A percentile compares a stretch with the other conserved stretches of the same genome.
These are phyloP conservation scores for Grammomys surdaster DNA, from an alignment of 2,113 vertebrate genomes.

Conservation along the genomic window DNA sequence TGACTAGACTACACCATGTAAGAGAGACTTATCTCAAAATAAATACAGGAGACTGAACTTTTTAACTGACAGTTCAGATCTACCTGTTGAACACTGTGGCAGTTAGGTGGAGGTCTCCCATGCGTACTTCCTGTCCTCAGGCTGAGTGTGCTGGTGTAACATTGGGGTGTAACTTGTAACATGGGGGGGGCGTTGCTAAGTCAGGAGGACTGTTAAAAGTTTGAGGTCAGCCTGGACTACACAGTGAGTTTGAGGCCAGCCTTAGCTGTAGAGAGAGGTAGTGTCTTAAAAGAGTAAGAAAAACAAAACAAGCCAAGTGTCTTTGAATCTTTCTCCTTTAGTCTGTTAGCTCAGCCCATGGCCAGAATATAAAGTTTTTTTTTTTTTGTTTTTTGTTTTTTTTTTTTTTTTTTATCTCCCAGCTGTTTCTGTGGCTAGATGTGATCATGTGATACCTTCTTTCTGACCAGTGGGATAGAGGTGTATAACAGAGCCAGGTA, in stretches of 20 bases:
- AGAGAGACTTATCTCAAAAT: neutral
- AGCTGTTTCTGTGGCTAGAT: neutral
- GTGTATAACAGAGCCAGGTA: neutral
- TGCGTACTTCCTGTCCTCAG: too few relatives aligned
- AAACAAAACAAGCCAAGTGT: neutral
- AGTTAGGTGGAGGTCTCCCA: neutral
- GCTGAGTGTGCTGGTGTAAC: neutral
- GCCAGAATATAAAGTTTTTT: neutral
- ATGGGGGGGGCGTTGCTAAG: too few relatives aligned
- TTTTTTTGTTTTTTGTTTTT: neutral
- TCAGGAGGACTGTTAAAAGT: neutral
- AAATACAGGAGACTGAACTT: neutral
- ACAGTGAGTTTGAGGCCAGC: neutral
- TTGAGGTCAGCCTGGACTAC: neutral
- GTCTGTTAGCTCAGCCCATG: neutral
- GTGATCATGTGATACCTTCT: neutral
- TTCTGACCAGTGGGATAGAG: neutral
- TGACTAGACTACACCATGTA: neutral
- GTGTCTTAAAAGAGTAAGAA: neutral
- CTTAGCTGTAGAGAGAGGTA: neutral
- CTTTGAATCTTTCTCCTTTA: neutral
- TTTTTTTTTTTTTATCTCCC: neutral
- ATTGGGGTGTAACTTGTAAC: neutral
- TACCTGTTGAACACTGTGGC: neutral
- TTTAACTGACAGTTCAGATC: neutral